phyloP scores from a whole-genome alignment of 2,113 vertebrate genomes.

The Silurus asotus region DNA sequence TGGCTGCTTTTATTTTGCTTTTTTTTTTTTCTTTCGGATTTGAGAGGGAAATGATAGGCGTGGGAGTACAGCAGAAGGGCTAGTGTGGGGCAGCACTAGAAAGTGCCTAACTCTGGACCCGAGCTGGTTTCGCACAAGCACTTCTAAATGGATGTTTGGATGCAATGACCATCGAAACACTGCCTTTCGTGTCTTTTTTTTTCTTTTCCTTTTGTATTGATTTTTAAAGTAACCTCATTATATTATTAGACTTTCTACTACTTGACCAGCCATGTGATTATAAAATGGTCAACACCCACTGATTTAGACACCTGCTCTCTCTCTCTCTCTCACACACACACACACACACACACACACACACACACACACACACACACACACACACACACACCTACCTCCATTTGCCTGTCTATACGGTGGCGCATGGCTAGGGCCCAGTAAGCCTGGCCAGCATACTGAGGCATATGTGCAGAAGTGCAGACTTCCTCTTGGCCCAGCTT shows the following conservation, averaged over 20 bases:
- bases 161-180: background rate
- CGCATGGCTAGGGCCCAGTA: slow-evolving; percentile 69
- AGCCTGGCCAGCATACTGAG: slow-evolving; percentile 68
- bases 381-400: slow-evolving; percentile 69
- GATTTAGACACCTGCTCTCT: slow-evolving; percentile 13
- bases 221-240: background rate
- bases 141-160: background rate
- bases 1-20: slow-evolving; percentile 3
- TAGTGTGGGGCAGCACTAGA: background rate
- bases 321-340: slow-evolving; percentile 8
- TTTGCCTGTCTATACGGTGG: slow-evolving; percentile 67
- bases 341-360: slow-evolving; percentile 41
- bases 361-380: slow-evolving; percentile 59
- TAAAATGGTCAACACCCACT: background rate
- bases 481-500: slow-evolving; percentile 65
- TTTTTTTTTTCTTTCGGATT: background rate
- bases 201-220: background rate
- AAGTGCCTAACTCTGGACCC: background rate
- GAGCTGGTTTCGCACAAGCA: too few species aligned
- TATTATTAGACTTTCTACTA: slow-evolving; percentile 9
- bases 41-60: background rate
- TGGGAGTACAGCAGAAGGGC: slow-evolving; percentile 14
- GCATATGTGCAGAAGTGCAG: slow-evolving; percentile 65
- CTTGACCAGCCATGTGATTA: slow-evolving; percentile 6
- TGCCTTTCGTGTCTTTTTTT: background rate